Evolutionary conservation across 2,113 vertebrate species (phyloP).

Genomic region (Otus sunia): DNA sequence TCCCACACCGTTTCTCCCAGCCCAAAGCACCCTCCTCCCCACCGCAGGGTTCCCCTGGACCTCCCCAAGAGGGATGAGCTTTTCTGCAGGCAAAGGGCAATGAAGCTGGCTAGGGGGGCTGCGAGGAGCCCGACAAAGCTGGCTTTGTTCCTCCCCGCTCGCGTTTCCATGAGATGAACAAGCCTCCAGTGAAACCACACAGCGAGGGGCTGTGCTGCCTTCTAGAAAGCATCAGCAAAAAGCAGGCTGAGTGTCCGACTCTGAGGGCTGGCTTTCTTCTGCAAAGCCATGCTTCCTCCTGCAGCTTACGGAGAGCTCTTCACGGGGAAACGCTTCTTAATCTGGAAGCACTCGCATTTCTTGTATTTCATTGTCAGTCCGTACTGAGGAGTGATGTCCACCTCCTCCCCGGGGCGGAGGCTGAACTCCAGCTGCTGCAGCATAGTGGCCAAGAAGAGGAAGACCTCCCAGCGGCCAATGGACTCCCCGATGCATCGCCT

Average conservation of each 20-base stretch:
- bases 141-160: neutral
- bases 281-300: neutral
- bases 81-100: fast-evolving
- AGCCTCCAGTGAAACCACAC: neutral
- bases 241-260: fast-evolving
- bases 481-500: constrained; percentile 87
- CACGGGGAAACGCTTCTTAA: constrained; percentile 12
- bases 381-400: constrained; percentile 86
- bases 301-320: neutral
- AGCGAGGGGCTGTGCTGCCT: neutral
- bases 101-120: neutral
- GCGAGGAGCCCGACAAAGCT: fast-evolving
- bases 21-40: neutral
- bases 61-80: fast-evolving
- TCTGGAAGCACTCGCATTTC: constrained; percentile 75
- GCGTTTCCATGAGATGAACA: fast-evolving
- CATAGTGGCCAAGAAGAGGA: constrained; percentile 86
- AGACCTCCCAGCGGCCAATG: constrained; percentile 87
- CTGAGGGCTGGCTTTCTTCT: neutral
- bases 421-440: constrained; percentile 85
- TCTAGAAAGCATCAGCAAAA: neutral
- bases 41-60: too few relatives aligned
- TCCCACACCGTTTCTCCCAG: neutral
- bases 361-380: constrained; percentile 91
- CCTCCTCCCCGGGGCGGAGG: constrained; percentile 49